Conservation (phyloP, 2,888 invertebrate genomes). For the Spatulosminthurus flaviceps region DNA sequence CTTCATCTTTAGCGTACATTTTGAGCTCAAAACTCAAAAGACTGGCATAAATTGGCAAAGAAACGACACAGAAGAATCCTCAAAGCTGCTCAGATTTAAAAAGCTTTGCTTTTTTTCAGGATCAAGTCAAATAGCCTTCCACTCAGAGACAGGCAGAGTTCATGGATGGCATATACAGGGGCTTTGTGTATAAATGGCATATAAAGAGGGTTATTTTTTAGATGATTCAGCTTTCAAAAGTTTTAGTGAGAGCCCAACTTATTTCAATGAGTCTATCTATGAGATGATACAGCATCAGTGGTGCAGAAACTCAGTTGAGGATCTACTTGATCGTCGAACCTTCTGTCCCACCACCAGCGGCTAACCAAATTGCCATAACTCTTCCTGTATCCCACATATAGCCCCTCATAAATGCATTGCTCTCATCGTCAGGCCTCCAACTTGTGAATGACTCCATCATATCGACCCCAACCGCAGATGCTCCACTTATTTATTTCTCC, state of each 20-base stretch:
- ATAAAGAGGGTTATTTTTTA: slow-evolving; percentile 61
- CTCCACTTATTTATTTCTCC: slow-evolving; percentile 55
- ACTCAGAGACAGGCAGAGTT: slow-evolving; percentile 49
- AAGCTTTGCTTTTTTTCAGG: slow-evolving; percentile 60
- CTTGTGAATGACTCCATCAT: slow-evolving; percentile 52
- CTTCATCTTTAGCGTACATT: slow-evolving; percentile 7
- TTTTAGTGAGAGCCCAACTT: slow-evolving; percentile 56
- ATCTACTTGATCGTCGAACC: slow-evolving; percentile 50
- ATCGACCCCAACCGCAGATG: slow-evolving; percentile 51
- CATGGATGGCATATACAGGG: slow-evolving; percentile 38
- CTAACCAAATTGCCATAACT: slow-evolving; percentile 57
- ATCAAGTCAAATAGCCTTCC: slow-evolving; percentile 59
- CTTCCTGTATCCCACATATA: slow-evolving; percentile 44
- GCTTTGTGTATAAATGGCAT: slow-evolving; percentile 59
- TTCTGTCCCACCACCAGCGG: slow-evolving; percentile 50
- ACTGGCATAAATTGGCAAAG: slow-evolving; percentile 60
- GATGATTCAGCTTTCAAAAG: slow-evolving; percentile 61
- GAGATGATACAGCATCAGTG: slow-evolving; percentile 52
- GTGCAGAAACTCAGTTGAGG: slow-evolving; percentile 40
- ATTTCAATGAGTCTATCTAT: slow-evolving; percentile 57
- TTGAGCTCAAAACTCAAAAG: slow-evolving; percentile 46
- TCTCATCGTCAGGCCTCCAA: slow-evolving; percentile 44
- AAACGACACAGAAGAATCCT: slow-evolving; percentile 62
- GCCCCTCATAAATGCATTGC: slow-evolving; percentile 40
- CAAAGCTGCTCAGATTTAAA: slow-evolving; percentile 63